Base-by-base conservation (phyloP, 1,140 invertebrate species). In the Drosophila teissieri region DNA sequence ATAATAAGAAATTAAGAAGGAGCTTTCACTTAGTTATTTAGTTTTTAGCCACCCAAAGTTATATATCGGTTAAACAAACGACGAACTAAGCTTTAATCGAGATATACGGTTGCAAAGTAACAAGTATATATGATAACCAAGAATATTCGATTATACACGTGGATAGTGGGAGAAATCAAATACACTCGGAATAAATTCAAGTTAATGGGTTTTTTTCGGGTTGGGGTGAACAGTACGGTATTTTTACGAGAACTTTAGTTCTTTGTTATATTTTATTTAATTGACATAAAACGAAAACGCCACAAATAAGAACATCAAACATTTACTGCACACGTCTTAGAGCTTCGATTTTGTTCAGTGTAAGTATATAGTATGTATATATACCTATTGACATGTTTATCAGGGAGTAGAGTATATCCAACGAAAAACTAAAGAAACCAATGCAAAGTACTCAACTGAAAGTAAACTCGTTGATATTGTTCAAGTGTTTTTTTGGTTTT, bases 241-340 rank as follows among this genome's bases (percentile, higher is more conserved):
- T 61, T 51, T 31, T 48, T 88, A 82, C 74, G 57, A 55, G 48
- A 63, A 73, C 48, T 69, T 89, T 57, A 77, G 49, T 74, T 74
- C 24, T 64, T 76, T 55, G 22, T 31, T 31, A 31, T 31, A 31
- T 31, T 8, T 31, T 31, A 24, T 67, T 57, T 52, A 53, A 77
- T 86, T 46, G 65, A 75, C 75, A 88, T 36, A 82, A 76, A 86
- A 80, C 44, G 45, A 67, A 76, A 83, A 84, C 56, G 62, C 72
- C 72, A 79, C 75, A 86, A 73, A 91, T 69, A 91, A 76, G 62
- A 73, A 91, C 72, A 80, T 75, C 69, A 69, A 77, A 80, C 72
- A 88, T 84, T 91, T 91, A 91, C 82, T 91, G 90, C 81, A 91
- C 79, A 91, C 79, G 78, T 91, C 69, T 77, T 82, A 92, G 91